Evolutionary conservation across 2,888 invertebrate genomes (phyloP).

Genomic region (Lumbricus terrestris): DNA sequence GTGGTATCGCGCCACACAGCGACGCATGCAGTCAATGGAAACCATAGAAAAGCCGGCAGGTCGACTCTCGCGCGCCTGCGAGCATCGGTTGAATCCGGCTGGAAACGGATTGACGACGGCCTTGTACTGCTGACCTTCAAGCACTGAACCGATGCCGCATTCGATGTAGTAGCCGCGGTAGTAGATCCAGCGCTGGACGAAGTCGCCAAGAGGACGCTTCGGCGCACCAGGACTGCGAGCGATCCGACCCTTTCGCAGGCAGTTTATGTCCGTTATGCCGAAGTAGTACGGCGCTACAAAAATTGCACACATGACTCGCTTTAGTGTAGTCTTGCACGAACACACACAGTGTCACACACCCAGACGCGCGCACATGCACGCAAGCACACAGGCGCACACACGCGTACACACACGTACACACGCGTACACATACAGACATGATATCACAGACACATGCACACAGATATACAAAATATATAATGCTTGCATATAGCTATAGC

Average conservation of each 20-base stretch:
- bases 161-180: slow-evolving; percentile 5
- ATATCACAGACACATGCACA: no score
- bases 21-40: not conserved
- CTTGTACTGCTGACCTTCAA: not conserved
- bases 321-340: not conserved
- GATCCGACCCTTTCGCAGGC: not conserved
- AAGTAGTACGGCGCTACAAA: not conserved
- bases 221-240: not conserved
- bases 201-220: not conserved
- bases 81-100: not conserved
- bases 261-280: slow-evolving; percentile 5
- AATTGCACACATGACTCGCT: not conserved
- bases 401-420: no score
- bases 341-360: not conserved
- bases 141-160: slow-evolving; percentile 4
- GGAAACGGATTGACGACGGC: slow-evolving; percentile 14
- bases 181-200: slow-evolving; percentile 12
- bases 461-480: no score
- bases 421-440: no score
- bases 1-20: not conserved
- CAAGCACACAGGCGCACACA: no score
- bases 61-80: not conserved
- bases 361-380: no score
- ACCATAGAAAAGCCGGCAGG: not conserved
- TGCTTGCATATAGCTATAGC: no score